Evolutionary conservation across 2,888 invertebrate species (phyloP).

Genomic region (Macropis europaea): DNA sequence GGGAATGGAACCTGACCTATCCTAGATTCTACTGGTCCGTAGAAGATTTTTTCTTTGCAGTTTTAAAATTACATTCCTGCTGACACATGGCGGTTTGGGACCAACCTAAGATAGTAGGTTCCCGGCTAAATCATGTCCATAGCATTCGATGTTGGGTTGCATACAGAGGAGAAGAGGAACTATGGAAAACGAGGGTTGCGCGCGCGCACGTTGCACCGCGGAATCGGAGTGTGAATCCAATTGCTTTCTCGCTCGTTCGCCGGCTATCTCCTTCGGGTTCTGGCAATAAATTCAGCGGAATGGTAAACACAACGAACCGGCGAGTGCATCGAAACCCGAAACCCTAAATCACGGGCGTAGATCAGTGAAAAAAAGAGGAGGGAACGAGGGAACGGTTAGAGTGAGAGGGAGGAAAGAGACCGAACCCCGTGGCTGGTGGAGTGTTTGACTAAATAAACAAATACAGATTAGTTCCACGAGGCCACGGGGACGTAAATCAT

Average conservation of each 20-base stretch:
- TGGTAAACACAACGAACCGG: constrained; percentile 72
- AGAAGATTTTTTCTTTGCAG: too few species aligned
- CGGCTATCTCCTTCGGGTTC: constrained; percentile 59
- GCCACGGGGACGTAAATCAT: constrained; percentile 75
- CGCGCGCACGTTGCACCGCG: constrained; percentile 1
- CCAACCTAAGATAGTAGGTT: too few species aligned
- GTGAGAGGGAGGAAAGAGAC: not conserved
- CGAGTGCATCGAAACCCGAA: constrained; percentile 76
- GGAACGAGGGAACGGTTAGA: constrained; percentile 5
- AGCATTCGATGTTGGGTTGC: too few species aligned
- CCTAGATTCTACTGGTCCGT: too few species aligned
- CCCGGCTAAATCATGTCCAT: too few species aligned
- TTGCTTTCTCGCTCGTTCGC: constrained; percentile 54
- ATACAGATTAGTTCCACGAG: constrained; percentile 76
- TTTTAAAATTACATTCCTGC: too few species aligned
- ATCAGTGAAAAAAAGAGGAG: too few species aligned
- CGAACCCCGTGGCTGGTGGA: constrained; percentile 54
- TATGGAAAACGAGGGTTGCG: constrained; percentile 21
- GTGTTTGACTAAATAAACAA: constrained; percentile 77
- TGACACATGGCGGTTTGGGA: too few species aligned
- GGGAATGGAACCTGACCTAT: too few species aligned
- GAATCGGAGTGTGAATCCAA: constrained; percentile 57
- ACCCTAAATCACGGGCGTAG: constrained; percentile 75
- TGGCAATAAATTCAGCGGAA: constrained; percentile 74
- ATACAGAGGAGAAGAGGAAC: too few species aligned